These are phyloP conservation scores for Polypedilum vanderplanki DNA, from an alignment of 1,140 invertebrate genomes.

Conservation along the genomic window DNA sequence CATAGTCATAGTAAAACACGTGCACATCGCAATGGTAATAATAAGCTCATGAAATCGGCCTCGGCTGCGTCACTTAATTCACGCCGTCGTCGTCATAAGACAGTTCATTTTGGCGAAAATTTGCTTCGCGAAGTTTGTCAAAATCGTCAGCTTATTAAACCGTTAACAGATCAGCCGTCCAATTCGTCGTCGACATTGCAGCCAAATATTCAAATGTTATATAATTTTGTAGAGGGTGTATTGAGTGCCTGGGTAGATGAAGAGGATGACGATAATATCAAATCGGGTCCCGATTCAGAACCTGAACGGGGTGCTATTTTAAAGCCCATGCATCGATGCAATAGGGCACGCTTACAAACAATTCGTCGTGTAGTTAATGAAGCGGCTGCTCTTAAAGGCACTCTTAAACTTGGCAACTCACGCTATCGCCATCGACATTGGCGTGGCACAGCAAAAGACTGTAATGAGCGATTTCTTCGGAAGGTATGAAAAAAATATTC, in stretches of 20 bases:
- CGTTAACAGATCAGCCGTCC: conserved; percentile 39
- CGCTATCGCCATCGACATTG: conserved; percentile 64
- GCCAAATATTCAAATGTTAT: conserved; percentile 68
- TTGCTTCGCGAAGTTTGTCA: conserved; percentile 60
- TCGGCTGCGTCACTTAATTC: conserved; percentile 48
- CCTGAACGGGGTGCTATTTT: conserved; percentile 56
- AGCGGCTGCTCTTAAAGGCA: conserved; percentile 55
- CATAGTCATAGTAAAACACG: conserved; percentile 33
- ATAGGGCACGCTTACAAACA: conserved; percentile 55
- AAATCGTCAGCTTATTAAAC: conserved; percentile 46
- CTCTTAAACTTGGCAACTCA: conserved; percentile 54
- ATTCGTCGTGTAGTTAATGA: conserved; percentile 58
- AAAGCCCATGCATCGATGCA: conserved; percentile 55
- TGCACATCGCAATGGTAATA: conserved; percentile 33
- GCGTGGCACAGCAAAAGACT: conserved; percentile 62
- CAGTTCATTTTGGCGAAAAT: conserved; percentile 67
- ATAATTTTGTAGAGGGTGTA: conserved; percentile 65
- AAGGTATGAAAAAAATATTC: conserved; percentile 51
- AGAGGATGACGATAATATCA: conserved; percentile 53
- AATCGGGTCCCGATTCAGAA: conserved; percentile 55
- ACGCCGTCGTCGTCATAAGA: conserved; percentile 60
- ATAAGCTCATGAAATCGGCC: conserved; percentile 43
- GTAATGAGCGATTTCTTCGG: conserved; percentile 65
- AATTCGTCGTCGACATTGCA: conserved; percentile 42
- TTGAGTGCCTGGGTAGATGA: conserved; percentile 61